phyloP scores from a whole-genome alignment of 2,888 invertebrate genomes.

The Criorhina ranunculi region DNA sequence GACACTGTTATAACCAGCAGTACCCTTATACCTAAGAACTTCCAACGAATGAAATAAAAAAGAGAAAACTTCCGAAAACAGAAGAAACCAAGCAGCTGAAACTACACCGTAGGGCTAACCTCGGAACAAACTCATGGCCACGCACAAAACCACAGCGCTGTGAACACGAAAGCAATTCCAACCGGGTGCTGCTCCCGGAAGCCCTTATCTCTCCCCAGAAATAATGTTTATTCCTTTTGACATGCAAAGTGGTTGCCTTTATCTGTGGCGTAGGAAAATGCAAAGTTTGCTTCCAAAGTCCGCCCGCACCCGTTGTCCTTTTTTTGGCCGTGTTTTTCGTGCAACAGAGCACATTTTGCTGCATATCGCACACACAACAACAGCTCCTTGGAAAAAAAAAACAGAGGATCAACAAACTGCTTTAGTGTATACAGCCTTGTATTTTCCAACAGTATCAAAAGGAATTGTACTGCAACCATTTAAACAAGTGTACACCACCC shows the following conservation, averaged over 20 bases:
- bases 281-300: constrained; percentile 68
- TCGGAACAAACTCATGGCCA: constrained; percentile 49
- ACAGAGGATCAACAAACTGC: constrained; percentile 42
- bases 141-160: constrained; percentile 59
- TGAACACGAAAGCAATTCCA: constrained; percentile 56
- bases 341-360: constrained; percentile 67
- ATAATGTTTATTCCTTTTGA: constrained; percentile 75
- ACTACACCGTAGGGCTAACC: constrained; percentile 23
- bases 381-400: constrained; percentile 33
- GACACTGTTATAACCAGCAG: constrained; percentile 21
- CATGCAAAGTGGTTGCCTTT: constrained; percentile 74
- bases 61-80: constrained; percentile 25
- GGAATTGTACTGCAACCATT: constrained; percentile 69
- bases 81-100: constrained; percentile 5
- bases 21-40: constrained; percentile 6
- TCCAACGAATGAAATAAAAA: constrained; percentile 2
- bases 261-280: constrained; percentile 65
- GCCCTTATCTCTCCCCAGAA: constrained; percentile 66
- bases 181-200: constrained; percentile 66
- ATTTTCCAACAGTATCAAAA: constrained; percentile 36
- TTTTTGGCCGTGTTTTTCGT: constrained; percentile 35
- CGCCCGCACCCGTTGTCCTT: constrained; percentile 55
- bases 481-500: constrained; percentile 33
- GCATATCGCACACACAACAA: constrained; percentile 43
- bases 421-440: constrained; percentile 49